Conservation (phyloP, 2,888 invertebrate genomes). For the Eupelmus urozonus region DNA sequence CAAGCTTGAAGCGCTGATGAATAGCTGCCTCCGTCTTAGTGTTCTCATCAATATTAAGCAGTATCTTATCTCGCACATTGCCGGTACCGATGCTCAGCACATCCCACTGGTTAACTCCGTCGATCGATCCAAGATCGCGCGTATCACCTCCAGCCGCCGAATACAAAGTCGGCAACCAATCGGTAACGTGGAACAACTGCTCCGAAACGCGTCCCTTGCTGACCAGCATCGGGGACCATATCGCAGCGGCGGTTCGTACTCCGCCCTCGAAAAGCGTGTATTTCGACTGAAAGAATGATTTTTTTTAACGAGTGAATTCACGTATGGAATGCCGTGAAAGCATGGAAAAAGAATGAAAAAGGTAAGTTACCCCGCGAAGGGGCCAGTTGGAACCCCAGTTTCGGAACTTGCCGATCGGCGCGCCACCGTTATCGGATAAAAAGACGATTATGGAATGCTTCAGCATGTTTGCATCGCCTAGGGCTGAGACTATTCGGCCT, state of each 20-base stretch:
- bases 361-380: constrained; percentile 80
- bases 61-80: constrained; percentile 75
- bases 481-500: constrained; percentile 79
- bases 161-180: constrained; percentile 85
- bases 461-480: constrained; percentile 79
- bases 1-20: constrained; percentile 70
- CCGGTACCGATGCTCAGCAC: constrained; percentile 74
- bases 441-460: constrained; percentile 82
- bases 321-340: no score
- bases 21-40: constrained; percentile 73
- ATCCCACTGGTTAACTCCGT: constrained; percentile 79
- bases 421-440: constrained; percentile 82
- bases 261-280: constrained; percentile 86
- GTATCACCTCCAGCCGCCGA: constrained; percentile 80
- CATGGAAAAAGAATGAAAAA: no score
- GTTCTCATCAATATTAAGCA: constrained; percentile 79
- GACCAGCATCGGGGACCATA: constrained; percentile 83
- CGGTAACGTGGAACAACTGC: constrained; percentile 83
- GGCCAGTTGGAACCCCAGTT: constrained; percentile 83
- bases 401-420: constrained; percentile 78
- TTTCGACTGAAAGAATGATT: constrained; percentile 82
- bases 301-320: no score
- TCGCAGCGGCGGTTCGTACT: constrained; percentile 81
- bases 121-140: constrained; percentile 72
- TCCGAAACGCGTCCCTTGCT: constrained; percentile 80